A percentile compares a stretch with the other conserved stretches of the same genome.
phyloP scores from a whole-genome alignment of 2,797 vertebrate species.

The Apogon hyalosoma region DNA sequence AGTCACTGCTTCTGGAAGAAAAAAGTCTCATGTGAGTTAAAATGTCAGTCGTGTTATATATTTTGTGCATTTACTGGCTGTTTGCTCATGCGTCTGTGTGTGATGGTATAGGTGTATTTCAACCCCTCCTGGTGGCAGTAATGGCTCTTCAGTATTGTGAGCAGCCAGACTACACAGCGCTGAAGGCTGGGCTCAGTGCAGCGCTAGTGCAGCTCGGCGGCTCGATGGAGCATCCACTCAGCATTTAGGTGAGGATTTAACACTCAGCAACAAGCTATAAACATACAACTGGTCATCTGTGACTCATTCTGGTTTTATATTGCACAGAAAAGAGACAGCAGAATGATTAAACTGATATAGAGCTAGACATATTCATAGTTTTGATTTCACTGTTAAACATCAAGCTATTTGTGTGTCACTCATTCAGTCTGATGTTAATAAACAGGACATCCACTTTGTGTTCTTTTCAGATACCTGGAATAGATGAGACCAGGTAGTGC shows the following conservation, averaged over 20 bases:
- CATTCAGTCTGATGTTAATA: neutral
- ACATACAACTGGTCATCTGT: neutral
- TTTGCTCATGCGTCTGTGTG: slow-evolving; percentile 3
- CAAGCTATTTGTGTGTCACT: neutral
- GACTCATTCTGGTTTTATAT: neutral
- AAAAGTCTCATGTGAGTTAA: slow-evolving; percentile 75
- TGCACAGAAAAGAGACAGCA: neutral
- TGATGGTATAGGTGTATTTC: slow-evolving; percentile 72
- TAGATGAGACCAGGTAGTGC: neutral
- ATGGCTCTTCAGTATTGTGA: slow-evolving; percentile 82
- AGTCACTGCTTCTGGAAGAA: slow-evolving; percentile 78
- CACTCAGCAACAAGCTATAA: neutral
- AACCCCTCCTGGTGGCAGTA: slow-evolving; percentile 75
- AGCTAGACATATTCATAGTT: neutral
- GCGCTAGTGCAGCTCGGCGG: slow-evolving; percentile 72
- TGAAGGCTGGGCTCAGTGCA: slow-evolving; percentile 66
- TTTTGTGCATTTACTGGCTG: neutral
- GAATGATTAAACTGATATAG: too few relatives aligned
- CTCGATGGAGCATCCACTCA: slow-evolving; percentile 63
- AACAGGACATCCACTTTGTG: neutral
- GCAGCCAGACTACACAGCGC: slow-evolving; percentile 78
- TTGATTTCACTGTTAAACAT: neutral
- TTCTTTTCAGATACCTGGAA: slow-evolving; percentile 26
- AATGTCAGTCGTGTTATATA: neutral
- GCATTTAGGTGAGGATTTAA: slow-evolving; percentile 60